These are phyloP conservation scores for Chorisops tibialis DNA, from an alignment of 2,888 invertebrate genomes.

Conservation along the genomic window DNA sequence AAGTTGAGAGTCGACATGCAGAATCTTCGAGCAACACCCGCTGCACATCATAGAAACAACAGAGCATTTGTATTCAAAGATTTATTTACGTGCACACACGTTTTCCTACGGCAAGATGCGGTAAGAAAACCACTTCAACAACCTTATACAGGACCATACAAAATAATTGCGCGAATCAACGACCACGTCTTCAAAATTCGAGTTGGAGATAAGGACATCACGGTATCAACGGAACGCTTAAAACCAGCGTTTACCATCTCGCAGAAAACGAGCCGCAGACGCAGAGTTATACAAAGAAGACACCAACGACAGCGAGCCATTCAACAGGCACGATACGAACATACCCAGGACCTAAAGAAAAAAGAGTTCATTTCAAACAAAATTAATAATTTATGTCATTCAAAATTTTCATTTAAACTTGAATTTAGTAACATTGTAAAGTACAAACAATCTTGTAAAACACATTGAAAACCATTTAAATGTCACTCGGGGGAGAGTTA, in stretches of 20 bases:
- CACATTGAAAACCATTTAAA: too few relatives aligned
- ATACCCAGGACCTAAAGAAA: too few relatives aligned
- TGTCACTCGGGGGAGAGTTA: too few relatives aligned
- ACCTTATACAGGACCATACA: constrained; percentile 37
- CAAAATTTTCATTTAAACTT: too few relatives aligned
- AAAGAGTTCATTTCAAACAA: too few relatives aligned
- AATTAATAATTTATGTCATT: too few relatives aligned
- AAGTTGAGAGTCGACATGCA: constrained; percentile 29
- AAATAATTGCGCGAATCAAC: constrained; percentile 29
- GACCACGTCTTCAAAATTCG: constrained; percentile 11
- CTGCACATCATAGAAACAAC: constrained; percentile 26
- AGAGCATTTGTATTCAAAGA: constrained; percentile 26
- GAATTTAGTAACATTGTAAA: too few relatives aligned
- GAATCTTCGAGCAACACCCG: constrained; percentile 26
- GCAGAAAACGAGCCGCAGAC: too few relatives aligned
- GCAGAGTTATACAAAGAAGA: too few relatives aligned
- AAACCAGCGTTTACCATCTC: constrained; percentile 28
- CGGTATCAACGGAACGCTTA: constrained; percentile 19
- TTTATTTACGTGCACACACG: constrained; percentile 28
- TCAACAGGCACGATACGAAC: too few relatives aligned
- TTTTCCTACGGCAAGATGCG: constrained; percentile 26
- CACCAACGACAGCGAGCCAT: too few relatives aligned
- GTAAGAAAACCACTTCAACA: constrained; percentile 30
- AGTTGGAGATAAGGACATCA: constrained; percentile 6
- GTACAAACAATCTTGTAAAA: too few relatives aligned